A percentile compares a stretch with the other conserved stretches of the same genome.
Conservation (phyloP, 2,797 vertebrate species). For the Cyprinodon diabolis region DNA sequence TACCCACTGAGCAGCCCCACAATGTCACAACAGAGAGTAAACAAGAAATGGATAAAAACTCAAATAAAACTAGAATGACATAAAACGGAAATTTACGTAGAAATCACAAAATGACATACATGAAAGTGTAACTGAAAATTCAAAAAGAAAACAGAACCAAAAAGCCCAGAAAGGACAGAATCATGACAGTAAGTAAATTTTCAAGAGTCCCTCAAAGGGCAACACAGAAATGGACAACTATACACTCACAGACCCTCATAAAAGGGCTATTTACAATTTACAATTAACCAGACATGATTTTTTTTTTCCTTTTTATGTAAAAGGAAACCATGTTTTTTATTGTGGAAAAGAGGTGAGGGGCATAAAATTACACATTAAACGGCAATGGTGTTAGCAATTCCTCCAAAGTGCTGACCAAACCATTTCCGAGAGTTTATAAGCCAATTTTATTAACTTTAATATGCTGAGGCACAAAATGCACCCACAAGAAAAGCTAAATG, state of each 20-base stretch:
- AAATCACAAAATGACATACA: too few relatives aligned
- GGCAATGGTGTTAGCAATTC: background rate
- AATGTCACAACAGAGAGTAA: too few relatives aligned
- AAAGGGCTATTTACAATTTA: background rate
- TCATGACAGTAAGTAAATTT: background rate
- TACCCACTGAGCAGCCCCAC: too few relatives aligned
- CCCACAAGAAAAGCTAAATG: constrained; percentile 59
- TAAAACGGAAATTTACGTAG: too few relatives aligned
- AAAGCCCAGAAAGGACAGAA: too few relatives aligned
- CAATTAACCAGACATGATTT: background rate
- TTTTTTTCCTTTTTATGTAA: background rate
- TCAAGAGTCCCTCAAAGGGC: background rate
- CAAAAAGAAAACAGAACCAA: too few relatives aligned
- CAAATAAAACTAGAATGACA: too few relatives aligned
- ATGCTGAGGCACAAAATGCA: constrained; percentile 24
- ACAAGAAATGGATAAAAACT: too few relatives aligned
- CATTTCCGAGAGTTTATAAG: constrained; percentile 35
- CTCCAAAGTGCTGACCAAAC: too few relatives aligned
- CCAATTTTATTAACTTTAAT: constrained; percentile 51
- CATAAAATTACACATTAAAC: background rate
- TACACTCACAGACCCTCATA: background rate
- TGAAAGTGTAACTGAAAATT: too few relatives aligned
- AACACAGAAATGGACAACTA: background rate
- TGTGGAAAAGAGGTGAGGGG: background rate
- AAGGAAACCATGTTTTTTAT: background rate